These are phyloP conservation scores for Lymantria monacha DNA, from an alignment of 2,888 invertebrate species.

Conservation along the genomic window DNA sequence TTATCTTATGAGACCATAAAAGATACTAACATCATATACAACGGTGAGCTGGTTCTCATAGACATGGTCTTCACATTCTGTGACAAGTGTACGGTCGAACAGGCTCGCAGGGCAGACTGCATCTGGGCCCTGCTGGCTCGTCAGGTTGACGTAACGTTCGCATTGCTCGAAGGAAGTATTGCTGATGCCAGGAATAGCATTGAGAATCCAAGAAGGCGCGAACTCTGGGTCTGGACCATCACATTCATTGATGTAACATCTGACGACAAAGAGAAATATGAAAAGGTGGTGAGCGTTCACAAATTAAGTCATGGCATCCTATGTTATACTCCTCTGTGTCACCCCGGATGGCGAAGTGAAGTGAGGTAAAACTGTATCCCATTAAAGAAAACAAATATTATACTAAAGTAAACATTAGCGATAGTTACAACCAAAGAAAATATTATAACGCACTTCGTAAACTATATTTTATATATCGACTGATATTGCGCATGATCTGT, in stretches of 20 bases:
- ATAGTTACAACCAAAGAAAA: no score
- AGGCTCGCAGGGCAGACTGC: slow-evolving; percentile 51
- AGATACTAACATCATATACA: slow-evolving; percentile 65
- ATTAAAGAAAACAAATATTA: no score
- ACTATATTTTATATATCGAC: no score
- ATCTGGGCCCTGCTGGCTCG: slow-evolving; percentile 16
- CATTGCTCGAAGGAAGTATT: slow-evolving; percentile 53
- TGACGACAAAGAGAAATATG: slow-evolving; percentile 21
- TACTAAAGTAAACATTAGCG: no score
- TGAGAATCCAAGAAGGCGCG: slow-evolving; percentile 53
- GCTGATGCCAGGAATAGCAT: slow-evolving; percentile 56
- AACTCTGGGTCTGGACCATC: slow-evolving; percentile 52
- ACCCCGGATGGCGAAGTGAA: no score
- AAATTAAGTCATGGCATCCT: no score
- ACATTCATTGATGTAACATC: slow-evolving; percentile 62
- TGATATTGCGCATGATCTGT: no score
- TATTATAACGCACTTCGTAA: no score
- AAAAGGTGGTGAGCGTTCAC: no score
- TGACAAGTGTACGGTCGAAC: slow-evolving; percentile 47
- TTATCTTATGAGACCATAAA: no score
- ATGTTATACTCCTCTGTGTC: no score
- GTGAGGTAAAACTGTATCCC: no score
- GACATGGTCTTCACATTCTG: slow-evolving; percentile 51
- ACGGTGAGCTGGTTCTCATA: slow-evolving; percentile 63
- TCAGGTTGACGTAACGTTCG: slow-evolving; percentile 47